These are phyloP conservation scores for Acanthochromis polyacanthus DNA, from an alignment of 2,113 vertebrate genomes.

Conservation along the genomic window DNA sequence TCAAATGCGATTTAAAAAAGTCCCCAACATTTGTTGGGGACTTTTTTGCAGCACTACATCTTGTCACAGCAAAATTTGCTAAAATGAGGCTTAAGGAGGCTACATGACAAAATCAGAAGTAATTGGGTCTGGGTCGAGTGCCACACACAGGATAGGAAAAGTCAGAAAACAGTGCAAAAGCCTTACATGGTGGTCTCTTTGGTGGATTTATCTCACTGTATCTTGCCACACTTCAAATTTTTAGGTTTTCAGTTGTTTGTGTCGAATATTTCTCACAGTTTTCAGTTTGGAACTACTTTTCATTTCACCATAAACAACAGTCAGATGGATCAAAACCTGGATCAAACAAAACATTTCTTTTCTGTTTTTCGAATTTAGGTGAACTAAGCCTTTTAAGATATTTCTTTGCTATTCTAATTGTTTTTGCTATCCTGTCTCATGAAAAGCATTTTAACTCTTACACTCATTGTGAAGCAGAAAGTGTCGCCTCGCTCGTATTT, in stretches of 20 bases:
- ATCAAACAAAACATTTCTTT: no score
- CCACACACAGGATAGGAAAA: neutral
- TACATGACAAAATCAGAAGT: neutral
- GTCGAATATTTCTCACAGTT: no score
- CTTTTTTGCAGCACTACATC: neutral
- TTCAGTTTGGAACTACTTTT: no score
- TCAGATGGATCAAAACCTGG: no score
- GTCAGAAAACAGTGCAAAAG: neutral
- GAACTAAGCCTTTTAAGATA: slow-evolving; percentile 12
- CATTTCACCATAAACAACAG: no score
- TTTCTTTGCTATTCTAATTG: neutral
- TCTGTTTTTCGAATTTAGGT: neutral
- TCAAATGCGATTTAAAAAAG: slow-evolving; percentile 1
- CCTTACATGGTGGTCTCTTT: neutral
- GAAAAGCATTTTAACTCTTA: slow-evolving; percentile 7
- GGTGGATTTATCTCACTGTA: neutral
- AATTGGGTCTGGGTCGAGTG: neutral
- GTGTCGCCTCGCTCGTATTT: slow-evolving; percentile 31
- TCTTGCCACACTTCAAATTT: no score
- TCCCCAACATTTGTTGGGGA: neutral
- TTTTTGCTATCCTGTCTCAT: neutral
- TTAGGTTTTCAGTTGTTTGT: no score
- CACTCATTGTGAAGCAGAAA: slow-evolving; percentile 11
- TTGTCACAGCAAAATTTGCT: neutral
- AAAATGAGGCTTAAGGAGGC: no score